Evolutionary conservation across 2,797 vertebrate species (phyloP), one percentile per base, ranked within the genome.

Genomic region (Novumbra hubbsi): DNA sequence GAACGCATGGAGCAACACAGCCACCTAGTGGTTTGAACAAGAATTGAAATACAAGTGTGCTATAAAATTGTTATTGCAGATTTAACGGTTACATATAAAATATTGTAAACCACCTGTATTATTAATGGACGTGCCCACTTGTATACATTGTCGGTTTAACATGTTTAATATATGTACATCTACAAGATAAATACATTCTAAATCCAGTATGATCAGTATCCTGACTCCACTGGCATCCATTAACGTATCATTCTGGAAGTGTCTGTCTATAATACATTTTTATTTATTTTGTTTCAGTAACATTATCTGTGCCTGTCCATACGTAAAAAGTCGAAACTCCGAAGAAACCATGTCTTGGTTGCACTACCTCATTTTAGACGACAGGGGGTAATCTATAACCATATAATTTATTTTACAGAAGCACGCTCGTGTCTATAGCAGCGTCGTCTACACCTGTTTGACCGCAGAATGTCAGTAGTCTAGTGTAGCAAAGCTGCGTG

Each of bases 301-400:
- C 9, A 24, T 45, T 45, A 14, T 45, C 41, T 14, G 9, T 45
- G 41, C 14, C 41, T 12, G 5, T 45, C 41, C 12, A 12, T 45
- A 14, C 41, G 2, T 5, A 38, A 38, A 38, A 38, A 38, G 34
- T 38, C 34, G 1, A 38, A 38, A 38, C 41, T 14, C 41, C 41
- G 14, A 45, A 9, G 9, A n/a, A 15, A 64, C 62, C 62, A 32
- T 9, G 19, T 19, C 16, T 32, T 3, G 24, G 28, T 52, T 70
- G 78, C 68, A 49, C 5, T 24, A 5, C 3, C 32, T 32, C 12
- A 24, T 60, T 67, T 45, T 24, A 50, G 27, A 72, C 50, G 81
- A 81, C 87, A 91, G 88, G 78, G 87, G 89, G 86, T 85, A 84
- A 83, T 80, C 69, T 1, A 49, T 80, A 81, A 60, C 85, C 73